phyloP scores from a whole-genome alignment of 92 coral and sea anemone species.

The Parazoanthus atlanticus region DNA sequence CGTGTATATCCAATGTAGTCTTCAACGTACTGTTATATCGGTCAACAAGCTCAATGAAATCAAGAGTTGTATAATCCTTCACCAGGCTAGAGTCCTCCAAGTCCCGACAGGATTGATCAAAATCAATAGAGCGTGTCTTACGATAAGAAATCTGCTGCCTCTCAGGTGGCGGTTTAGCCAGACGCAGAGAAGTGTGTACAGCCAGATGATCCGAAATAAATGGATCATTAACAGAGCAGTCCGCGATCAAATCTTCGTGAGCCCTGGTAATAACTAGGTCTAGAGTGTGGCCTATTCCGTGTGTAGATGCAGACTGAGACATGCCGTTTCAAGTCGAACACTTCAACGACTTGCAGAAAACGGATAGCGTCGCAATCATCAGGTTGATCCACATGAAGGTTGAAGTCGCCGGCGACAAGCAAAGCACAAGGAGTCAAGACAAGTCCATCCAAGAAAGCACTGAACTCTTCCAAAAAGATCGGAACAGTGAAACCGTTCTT shows the following conservation, averaged over 20 bases:
- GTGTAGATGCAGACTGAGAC: conserved; percentile 42
- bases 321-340: conserved; percentile 43
- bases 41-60: not conserved
- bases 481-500: conserved; percentile 45
- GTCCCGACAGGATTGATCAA: conserved; percentile 12
- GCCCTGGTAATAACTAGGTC: conserved; percentile 43
- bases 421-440: conserved; percentile 49
- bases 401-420: conserved; percentile 30
- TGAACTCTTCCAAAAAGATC: conserved; percentile 54
- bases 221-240: conserved; percentile 37
- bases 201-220: conserved; percentile 42
- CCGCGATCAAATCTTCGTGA: conserved; percentile 33
- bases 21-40: conserved; percentile 24
- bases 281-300: conserved; percentile 40
- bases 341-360: conserved; percentile 38
- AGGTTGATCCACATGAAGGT: conserved; percentile 32
- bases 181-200: conserved; percentile 25
- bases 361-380: conserved; percentile 32
- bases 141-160: conserved; percentile 20
- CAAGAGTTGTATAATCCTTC: conserved; percentile 2
- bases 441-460: conserved; percentile 55
- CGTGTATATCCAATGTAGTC: conserved; percentile 4
- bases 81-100: conserved; percentile 9
- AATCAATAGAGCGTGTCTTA: not conserved
- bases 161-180: conserved; percentile 25